Conservation (phyloP, 2,888 invertebrate genomes). For the Dolichopus griseipennis region DNA sequence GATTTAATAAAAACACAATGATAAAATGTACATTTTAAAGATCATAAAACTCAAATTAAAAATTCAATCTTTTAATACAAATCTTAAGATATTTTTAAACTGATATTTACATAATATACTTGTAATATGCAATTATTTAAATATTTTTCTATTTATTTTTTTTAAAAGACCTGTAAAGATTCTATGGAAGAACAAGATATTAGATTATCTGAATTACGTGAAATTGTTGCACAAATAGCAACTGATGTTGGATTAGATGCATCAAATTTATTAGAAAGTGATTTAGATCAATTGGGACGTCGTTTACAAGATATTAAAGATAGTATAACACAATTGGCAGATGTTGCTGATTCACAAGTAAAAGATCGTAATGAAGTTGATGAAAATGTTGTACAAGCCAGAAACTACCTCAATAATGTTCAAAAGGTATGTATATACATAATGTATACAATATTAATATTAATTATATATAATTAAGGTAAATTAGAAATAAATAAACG, state of each 20-base stretch:
- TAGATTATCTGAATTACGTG: conserved; percentile 57
- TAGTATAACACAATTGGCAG: conserved; percentile 63
- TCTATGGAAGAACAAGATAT: conserved; percentile 62
- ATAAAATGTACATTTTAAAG: too few relatives aligned
- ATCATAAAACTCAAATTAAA: too few relatives aligned
- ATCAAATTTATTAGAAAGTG: conserved; percentile 62
- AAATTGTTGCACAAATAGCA: conserved; percentile 68
- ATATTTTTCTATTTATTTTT: conserved; percentile 5
- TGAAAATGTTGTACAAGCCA: conserved; percentile 51
- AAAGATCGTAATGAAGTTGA: conserved; percentile 47
- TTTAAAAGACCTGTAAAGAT: conserved; percentile 63
- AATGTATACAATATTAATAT: conserved; percentile 22
- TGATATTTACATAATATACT: too few relatives aligned
- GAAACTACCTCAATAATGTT: conserved; percentile 58
- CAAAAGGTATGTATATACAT: conserved; percentile 52
- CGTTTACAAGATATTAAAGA: conserved; percentile 67
- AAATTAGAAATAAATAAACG: neutral
- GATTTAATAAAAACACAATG: too few relatives aligned
- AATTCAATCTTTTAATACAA: too few relatives aligned
- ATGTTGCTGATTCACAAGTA: conserved; percentile 65
- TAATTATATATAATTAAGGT: conserved; percentile 8
- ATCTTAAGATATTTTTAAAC: too few relatives aligned
- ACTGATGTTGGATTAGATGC: conserved; percentile 66
- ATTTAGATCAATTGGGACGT: conserved; percentile 66
- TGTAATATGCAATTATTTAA: too few relatives aligned